Evolutionary conservation across 2,113 vertebrate genomes (phyloP).

Genomic region (Platanista minor): DNA sequence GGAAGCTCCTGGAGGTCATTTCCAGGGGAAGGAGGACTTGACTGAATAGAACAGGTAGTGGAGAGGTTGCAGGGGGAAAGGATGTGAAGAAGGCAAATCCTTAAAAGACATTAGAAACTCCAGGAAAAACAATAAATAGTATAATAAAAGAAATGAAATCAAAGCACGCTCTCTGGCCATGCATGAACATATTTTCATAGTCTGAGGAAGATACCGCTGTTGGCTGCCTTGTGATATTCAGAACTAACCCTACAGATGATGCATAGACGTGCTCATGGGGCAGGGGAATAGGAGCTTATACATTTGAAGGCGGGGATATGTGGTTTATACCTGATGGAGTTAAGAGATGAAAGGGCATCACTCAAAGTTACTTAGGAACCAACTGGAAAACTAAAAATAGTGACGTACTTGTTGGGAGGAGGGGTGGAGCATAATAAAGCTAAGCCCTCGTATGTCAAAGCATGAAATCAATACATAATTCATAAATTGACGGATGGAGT

Average conservation of each 20-base stretch:
- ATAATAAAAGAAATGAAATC: too few relatives aligned
- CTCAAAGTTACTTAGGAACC: neutral
- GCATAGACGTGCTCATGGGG: rapidly evolving
- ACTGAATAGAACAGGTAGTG: neutral
- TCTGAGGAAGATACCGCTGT: rapidly evolving
- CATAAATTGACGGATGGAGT: neutral
- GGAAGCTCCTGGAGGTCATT: too few relatives aligned
- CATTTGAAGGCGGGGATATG: neutral
- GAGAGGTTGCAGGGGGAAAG: neutral
- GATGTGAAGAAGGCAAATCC: neutral
- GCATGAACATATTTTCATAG: rapidly evolving
- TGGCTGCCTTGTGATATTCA: neutral
- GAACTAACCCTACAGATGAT: neutral
- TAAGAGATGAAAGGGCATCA: neutral
- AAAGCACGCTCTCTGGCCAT: too few relatives aligned
- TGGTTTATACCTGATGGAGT: neutral
- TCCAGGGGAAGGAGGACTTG: neutral
- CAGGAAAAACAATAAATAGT: neutral
- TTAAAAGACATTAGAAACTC: neutral
- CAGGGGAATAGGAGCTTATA: rapidly evolving
- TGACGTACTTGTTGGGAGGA: rapidly evolving
- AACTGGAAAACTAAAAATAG: neutral
- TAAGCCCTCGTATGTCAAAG: too few relatives aligned
- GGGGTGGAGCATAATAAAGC: rapidly evolving
- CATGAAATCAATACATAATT: rapidly evolving